Evolutionary conservation across 2,113 vertebrate species (phyloP).

Genomic region (Hiodon tergisus): DNA sequence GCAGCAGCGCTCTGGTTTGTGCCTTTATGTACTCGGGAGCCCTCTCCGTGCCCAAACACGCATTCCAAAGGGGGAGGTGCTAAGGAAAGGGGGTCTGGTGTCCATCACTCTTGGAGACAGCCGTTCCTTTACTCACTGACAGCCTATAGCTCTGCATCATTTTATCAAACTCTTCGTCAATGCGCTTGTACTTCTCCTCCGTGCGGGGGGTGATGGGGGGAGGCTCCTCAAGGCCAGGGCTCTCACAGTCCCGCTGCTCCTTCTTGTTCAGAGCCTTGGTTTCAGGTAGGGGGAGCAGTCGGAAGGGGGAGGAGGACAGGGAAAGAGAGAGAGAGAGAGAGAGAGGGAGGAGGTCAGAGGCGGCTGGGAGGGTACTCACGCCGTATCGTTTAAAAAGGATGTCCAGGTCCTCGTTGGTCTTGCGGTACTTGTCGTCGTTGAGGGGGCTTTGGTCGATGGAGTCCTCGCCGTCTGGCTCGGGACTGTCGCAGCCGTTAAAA

Average conservation of each 20-base stretch:
- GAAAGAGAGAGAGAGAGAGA: slow-evolving; percentile 55
- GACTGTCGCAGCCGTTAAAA: slow-evolving; percentile 98
- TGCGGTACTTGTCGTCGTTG: slow-evolving; percentile 93
- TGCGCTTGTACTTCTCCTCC: slow-evolving; percentile 99
- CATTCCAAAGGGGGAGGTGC: slow-evolving; percentile 28
- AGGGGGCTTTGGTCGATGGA: slow-evolving; percentile 94
- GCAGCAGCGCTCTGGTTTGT: too few species aligned
- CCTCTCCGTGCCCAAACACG: slow-evolving; percentile 29
- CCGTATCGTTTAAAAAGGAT: slow-evolving; percentile 94
- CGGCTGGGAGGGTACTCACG: slow-evolving; percentile 76
- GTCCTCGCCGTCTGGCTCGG: slow-evolving; percentile 91
- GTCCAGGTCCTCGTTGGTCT: slow-evolving; percentile 85
- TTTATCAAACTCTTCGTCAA: slow-evolving; percentile 99
- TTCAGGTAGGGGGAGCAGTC: neutral
- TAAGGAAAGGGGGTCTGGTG: slow-evolving; percentile 13
- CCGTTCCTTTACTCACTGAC: slow-evolving; percentile 86
- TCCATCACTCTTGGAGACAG: slow-evolving; percentile 12
- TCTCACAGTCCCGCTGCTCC: slow-evolving; percentile 93
- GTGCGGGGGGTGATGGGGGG: slow-evolving; percentile 96
- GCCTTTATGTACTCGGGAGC: neutral
- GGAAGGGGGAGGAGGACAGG: slow-evolving; percentile 38
- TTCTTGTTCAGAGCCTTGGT: slow-evolving; percentile 96
- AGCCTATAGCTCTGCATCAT: slow-evolving; percentile 99
- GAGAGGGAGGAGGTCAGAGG: slow-evolving; percentile 51
- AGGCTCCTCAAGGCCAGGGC: slow-evolving; percentile 89